Percentiles rank a stretch among this genome's conserved stretches.
These are phyloP conservation scores for Percina caprodes DNA, from an alignment of 2,113 vertebrate species.

Conservation along the genomic window DNA sequence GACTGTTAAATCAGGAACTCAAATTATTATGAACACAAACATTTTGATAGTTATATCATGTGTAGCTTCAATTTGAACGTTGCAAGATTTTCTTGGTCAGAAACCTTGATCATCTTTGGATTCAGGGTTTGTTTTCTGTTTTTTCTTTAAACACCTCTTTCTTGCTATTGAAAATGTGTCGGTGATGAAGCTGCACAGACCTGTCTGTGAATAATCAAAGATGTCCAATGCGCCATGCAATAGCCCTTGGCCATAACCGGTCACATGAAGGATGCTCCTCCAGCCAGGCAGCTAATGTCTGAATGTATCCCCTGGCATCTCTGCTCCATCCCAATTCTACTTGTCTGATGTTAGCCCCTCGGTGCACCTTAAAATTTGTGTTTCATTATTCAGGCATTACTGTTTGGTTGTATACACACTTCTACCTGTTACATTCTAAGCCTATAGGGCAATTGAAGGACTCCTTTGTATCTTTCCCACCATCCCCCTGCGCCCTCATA, in stretches of 20 bases:
- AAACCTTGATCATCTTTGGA: constrained; percentile 7
- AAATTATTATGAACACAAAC: background rate
- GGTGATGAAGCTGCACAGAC: background rate
- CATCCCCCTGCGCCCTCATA: constrained; percentile 28
- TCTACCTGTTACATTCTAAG: constrained; percentile 58
- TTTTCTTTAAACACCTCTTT: background rate
- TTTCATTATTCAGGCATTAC: constrained; percentile 61
- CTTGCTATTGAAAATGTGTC: constrained; percentile 16
- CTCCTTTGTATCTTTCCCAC: constrained; percentile 67
- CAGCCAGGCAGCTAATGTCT: constrained; percentile 42
- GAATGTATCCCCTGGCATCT: constrained; percentile 45
- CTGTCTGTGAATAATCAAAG: constrained; percentile 55
- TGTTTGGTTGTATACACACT: constrained; percentile 42
- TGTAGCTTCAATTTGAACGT: background rate
- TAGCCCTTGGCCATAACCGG: constrained; percentile 43
- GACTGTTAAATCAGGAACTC: background rate
- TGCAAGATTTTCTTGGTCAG: background rate
- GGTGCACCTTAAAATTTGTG: constrained; percentile 55
- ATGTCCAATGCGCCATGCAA: constrained; percentile 32
- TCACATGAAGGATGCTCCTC: constrained; percentile 39
- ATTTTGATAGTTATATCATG: background rate
- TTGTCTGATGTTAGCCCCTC: constrained; percentile 62
- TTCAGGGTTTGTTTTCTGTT: background rate
- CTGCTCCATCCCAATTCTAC: constrained; percentile 53
- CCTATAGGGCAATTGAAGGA: constrained; percentile 66